Conservation (phyloP, 2,888 invertebrate genomes). For the Phyllotreta striolata region DNA sequence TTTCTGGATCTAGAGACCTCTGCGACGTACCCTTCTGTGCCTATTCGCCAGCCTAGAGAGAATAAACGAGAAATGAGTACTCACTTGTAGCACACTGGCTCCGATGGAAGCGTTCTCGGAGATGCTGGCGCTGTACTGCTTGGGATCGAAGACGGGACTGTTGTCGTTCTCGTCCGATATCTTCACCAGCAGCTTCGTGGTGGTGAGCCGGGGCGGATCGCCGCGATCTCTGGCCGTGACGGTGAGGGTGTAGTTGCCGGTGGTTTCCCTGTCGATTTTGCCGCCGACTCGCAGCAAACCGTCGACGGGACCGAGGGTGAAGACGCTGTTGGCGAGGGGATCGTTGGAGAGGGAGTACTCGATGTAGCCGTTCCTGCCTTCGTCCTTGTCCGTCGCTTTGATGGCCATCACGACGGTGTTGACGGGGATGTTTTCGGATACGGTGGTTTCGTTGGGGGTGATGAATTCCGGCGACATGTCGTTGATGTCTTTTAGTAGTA, state of each 20-base stretch:
- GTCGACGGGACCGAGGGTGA: constrained; percentile 86
- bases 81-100: constrained; percentile 85
- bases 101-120: constrained; percentile 95
- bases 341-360: constrained; percentile 83
- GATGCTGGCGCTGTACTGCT: constrained; percentile 88
- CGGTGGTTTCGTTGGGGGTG: constrained; percentile 78
- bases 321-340: constrained; percentile 70
- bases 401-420: constrained; percentile 90
- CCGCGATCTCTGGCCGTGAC: constrained; percentile 90
- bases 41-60: no score
- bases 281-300: constrained; percentile 86
- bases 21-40: no score
- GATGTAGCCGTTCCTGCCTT: constrained; percentile 82
- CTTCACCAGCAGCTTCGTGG: constrained; percentile 73
- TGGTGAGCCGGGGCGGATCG: constrained; percentile 78
- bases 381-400: constrained; percentile 89
- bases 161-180: constrained; percentile 91
- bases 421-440: constrained; percentile 84
- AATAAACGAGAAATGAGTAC: constrained; percentile 19
- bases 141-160: constrained; percentile 86
- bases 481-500: constrained; percentile 89
- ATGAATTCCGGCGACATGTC: constrained; percentile 90
- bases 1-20: no score
- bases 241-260: constrained; percentile 76
- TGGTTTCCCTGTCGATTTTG: constrained; percentile 84